These are phyloP conservation scores for Synanthedon myopaeformis DNA, from an alignment of 2,888 invertebrate species.

Conservation along the genomic window DNA sequence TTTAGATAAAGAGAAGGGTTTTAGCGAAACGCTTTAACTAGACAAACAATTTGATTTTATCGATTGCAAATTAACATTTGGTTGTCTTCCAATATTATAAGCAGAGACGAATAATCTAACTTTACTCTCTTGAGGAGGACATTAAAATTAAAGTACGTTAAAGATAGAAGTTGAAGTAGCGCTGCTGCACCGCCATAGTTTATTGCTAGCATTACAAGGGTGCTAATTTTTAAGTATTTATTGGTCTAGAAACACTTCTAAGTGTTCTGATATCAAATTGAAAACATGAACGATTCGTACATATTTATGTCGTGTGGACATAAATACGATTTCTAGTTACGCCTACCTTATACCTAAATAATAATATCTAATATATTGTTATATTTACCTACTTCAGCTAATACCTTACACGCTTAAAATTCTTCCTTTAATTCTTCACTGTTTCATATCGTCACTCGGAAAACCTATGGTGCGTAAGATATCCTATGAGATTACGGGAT, in stretches of 20 bases:
- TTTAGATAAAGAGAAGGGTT: slow-evolving; percentile 12
- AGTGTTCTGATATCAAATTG: slow-evolving; percentile 5
- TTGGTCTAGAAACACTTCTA: slow-evolving; percentile 10
- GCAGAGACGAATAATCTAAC: slow-evolving; percentile 27
- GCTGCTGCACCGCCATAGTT: slow-evolving; percentile 32
- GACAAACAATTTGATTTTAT: slow-evolving; percentile 13
- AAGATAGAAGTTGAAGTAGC: slow-evolving; percentile 18
- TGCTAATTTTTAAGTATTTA: slow-evolving; percentile 43
- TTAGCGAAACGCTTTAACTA: slow-evolving; percentile 17
- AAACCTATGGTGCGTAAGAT: slow-evolving; percentile 49
- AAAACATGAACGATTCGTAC: slow-evolving; percentile 13
- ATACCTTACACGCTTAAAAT: slow-evolving; percentile 14
- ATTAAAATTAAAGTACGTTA: not conserved
- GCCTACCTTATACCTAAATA: slow-evolving; percentile 1
- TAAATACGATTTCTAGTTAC: slow-evolving; percentile 9
- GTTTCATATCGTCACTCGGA: slow-evolving; percentile 25
- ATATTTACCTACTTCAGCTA: slow-evolving; percentile 19
- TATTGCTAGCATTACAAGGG: slow-evolving; percentile 50
- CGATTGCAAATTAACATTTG: slow-evolving; percentile 28
- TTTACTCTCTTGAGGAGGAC: no score
- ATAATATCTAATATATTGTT: not conserved
- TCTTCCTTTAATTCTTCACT: slow-evolving; percentile 9
- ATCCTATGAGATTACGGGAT: slow-evolving; percentile 37
- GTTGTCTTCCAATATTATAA: slow-evolving; percentile 59
- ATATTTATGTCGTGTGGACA: not conserved